Evolutionary conservation across 2,888 invertebrate species (phyloP).

Genomic region (Drosophila peninsularis): DNA sequence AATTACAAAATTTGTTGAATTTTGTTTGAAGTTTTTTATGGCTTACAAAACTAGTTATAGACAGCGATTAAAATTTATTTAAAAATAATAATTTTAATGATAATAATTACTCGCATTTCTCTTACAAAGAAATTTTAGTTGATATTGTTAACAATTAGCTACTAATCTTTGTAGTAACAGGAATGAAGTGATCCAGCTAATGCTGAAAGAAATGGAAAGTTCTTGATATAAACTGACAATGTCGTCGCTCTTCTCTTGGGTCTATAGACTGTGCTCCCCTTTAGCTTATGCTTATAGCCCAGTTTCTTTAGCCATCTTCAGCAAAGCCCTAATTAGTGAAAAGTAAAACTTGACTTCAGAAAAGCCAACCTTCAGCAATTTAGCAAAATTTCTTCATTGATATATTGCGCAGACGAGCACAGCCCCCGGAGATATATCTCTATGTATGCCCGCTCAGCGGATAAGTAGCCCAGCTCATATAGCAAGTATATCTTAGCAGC

Average conservation of each 20-base stretch:
- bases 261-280: not conserved
- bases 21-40: not conserved
- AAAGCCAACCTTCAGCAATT: not conserved
- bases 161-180: not conserved
- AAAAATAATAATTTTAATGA: not conserved
- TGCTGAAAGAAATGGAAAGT: not conserved
- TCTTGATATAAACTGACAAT: not conserved
- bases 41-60: not conserved
- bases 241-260: not conserved
- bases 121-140: conserved; percentile 6
- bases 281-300: not conserved
- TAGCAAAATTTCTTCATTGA: conserved; percentile 15
- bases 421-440: conserved; percentile 12
- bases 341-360: not conserved
- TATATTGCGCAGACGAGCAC: conserved; percentile 29
- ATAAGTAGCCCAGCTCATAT: conserved; percentile 11
- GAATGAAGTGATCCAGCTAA: too few relatives aligned
- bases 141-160: not conserved
- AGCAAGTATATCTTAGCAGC: conserved; percentile 16
- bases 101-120: conserved; percentile 1
- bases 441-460: conserved; percentile 7
- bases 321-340: not conserved
- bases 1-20: conserved; percentile 2
- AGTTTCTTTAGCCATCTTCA: not conserved
- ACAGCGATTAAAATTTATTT: not conserved